Conservation (phyloP, 2,113 vertebrate genomes). For the Erythrolamprus reginae region DNA sequence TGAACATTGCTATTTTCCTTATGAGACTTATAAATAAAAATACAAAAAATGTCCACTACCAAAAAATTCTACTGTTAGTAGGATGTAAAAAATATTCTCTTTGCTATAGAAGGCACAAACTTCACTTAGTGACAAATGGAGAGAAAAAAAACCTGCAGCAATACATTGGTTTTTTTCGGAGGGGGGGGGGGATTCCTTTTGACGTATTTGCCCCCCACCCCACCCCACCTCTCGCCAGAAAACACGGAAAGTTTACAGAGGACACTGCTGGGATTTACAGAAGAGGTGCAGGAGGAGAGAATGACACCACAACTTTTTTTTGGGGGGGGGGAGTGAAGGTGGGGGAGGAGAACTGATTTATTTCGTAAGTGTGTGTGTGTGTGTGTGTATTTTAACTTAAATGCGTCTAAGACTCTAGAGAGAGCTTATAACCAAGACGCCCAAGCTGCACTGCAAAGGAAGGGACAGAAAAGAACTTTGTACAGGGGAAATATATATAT, state of each 20-base stretch:
- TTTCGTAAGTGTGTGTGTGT: background rate
- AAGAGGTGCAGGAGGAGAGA: constrained; percentile 75
- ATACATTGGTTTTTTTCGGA: constrained; percentile 61
- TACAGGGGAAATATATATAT: constrained; percentile 56
- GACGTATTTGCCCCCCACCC: constrained; percentile 75
- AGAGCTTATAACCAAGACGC: constrained; percentile 51
- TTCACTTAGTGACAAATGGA: constrained; percentile 99
- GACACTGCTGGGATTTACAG: constrained; percentile 88
- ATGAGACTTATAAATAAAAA: constrained; percentile 99
- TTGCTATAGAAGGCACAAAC: constrained; percentile 98
- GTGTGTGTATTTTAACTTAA: constrained; percentile 50
- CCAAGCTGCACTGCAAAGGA: constrained; percentile 57
- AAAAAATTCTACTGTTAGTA: constrained; percentile 98
- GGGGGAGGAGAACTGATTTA: background rate
- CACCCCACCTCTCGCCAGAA: constrained; percentile 79
- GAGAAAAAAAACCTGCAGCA: constrained; percentile 99
- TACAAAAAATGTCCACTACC: constrained; percentile 96
- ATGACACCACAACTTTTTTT: too few relatives aligned
- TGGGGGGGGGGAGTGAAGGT: constrained; percentile 64
- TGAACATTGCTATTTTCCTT: constrained; percentile 93
- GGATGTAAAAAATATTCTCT: constrained; percentile 96
- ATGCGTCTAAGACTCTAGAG: constrained; percentile 62
- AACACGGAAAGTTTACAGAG: constrained; percentile 96
- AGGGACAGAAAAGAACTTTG: constrained; percentile 15
- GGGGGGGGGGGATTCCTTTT: background rate